These are phyloP conservation scores for Scaptodrosophila lebanonensis DNA, from an alignment of 1,140 invertebrate genomes.

Conservation along the genomic window DNA sequence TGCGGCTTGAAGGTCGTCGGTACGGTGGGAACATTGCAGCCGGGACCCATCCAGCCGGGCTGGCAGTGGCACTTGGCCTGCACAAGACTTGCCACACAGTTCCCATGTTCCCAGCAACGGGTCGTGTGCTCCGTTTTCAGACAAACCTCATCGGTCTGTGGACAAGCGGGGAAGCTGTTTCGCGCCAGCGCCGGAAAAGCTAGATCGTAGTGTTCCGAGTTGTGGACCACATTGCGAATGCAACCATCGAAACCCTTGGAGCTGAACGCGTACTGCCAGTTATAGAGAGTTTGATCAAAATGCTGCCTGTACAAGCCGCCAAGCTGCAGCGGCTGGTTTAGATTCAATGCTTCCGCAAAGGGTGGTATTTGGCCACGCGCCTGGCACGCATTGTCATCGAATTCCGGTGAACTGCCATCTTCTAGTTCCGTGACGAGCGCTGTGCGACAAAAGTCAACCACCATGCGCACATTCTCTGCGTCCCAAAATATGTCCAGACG, in stretches of 20 bases:
- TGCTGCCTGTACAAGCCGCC: slow-evolving; percentile 81
- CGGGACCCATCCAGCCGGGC: slow-evolving; percentile 81
- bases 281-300: slow-evolving; percentile 79
- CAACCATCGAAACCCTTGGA: slow-evolving; percentile 82
- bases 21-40: slow-evolving; percentile 80
- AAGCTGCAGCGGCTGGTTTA: slow-evolving; percentile 83
- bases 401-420: slow-evolving; percentile 79
- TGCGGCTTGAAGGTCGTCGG: slow-evolving; percentile 81
- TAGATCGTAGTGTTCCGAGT: slow-evolving; percentile 83
- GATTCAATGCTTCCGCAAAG: slow-evolving; percentile 84
- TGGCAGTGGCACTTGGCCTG: slow-evolving; percentile 82
- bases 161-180: slow-evolving; percentile 80
- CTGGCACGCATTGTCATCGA: slow-evolving; percentile 82
- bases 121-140: slow-evolving; percentile 78
- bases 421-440: slow-evolving; percentile 79
- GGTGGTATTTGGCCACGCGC: slow-evolving; percentile 81
- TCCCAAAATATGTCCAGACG: slow-evolving; percentile 83
- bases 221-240: slow-evolving; percentile 83
- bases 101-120: slow-evolving; percentile 80
- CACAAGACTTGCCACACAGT: slow-evolving; percentile 81
- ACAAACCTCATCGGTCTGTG: slow-evolving; percentile 80
- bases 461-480: slow-evolving; percentile 81
- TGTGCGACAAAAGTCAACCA: slow-evolving; percentile 82
- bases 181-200: slow-evolving; percentile 79
- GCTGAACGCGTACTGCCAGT: slow-evolving; percentile 78